These are phyloP conservation scores for Malurus melanocephalus DNA, from an alignment of 2,113 vertebrate species.

Conservation along the genomic window DNA sequence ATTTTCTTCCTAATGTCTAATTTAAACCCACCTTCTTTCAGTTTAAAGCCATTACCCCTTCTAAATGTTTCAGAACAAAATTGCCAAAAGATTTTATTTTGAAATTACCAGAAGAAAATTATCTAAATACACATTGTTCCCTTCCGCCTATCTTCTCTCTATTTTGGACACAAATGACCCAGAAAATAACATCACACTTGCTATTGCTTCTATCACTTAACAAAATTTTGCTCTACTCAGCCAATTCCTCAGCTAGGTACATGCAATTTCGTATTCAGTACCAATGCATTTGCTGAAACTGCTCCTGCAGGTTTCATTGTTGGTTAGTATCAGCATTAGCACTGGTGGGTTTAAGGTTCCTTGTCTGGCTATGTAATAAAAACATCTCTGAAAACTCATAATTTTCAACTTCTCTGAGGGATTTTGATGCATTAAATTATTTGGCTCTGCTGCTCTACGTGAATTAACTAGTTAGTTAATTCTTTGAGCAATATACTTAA, in stretches of 20 bases:
- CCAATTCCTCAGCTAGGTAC: not conserved
- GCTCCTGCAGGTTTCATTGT: not conserved
- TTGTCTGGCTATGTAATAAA: not conserved
- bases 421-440: not conserved
- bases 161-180: not conserved
- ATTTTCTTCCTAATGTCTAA: not conserved
- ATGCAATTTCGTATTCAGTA: not conserved
- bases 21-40: not conserved
- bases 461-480: conserved; percentile 9
- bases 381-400: not conserved
- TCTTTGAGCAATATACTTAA: not conserved
- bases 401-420: conserved; percentile 10
- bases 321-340: conserved; percentile 11
- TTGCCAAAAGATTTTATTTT: not conserved
- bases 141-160: not conserved
- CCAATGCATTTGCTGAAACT: not conserved
- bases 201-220: not conserved
- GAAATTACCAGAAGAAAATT: not conserved
- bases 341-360: not conserved
- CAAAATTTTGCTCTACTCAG: not conserved
- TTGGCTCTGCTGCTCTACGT: not conserved
- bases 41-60: not conserved
- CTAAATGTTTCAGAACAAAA: not conserved
- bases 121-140: not conserved
- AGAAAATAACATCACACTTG: not conserved